Percentiles rank a stretch among this genome's conserved stretches.
Evolutionary conservation across 2,797 vertebrate genomes (phyloP).

Genomic region (Sternarchorhynchus goeldii): DNA sequence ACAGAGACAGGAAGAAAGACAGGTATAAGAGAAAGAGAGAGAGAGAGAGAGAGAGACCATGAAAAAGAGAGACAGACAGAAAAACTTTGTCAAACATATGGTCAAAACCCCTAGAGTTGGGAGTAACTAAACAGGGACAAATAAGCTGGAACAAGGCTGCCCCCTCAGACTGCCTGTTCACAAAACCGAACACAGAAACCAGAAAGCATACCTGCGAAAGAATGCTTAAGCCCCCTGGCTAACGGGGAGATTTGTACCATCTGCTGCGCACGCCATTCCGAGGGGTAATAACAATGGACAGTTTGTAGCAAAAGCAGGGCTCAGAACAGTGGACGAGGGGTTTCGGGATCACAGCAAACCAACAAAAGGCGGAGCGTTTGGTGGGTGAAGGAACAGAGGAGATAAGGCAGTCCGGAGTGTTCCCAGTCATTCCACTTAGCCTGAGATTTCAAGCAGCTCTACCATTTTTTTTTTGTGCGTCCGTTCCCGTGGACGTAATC

Average conservation of each 20-base stretch:
- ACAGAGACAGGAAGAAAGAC: background rate
- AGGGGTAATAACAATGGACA: slow-evolving; percentile 56
- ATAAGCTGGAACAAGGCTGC: slow-evolving; percentile 61
- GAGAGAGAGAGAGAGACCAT: slow-evolving; percentile 25
- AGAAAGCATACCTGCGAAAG: slow-evolving; percentile 69
- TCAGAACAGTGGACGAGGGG: slow-evolving; percentile 27
- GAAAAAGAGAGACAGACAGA: background rate
- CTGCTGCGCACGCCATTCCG: slow-evolving; percentile 73
- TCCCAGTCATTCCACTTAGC: slow-evolving; percentile 25
- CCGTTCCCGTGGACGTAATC: background rate
- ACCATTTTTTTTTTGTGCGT: background rate
- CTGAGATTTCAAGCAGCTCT: background rate
- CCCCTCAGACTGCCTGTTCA: slow-evolving; percentile 62
- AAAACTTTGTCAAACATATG: slow-evolving; percentile 66
- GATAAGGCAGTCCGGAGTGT: slow-evolving; percentile 35
- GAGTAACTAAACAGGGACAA: slow-evolving; percentile 56
- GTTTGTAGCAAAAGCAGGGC: slow-evolving; percentile 51
- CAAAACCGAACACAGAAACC: slow-evolving; percentile 65
- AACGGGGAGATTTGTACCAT: slow-evolving; percentile 73
- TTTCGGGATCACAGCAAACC: slow-evolving; percentile 53
- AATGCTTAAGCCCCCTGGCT: slow-evolving; percentile 68
- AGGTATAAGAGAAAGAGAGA: background rate
- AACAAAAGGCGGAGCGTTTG: slow-evolving; percentile 40
- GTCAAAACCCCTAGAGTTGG: slow-evolving; percentile 51
- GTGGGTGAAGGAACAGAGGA: slow-evolving; percentile 21